These are phyloP conservation scores for Phyto melanocephala DNA, from an alignment of 2,888 invertebrate genomes.

Conservation along the genomic window DNA sequence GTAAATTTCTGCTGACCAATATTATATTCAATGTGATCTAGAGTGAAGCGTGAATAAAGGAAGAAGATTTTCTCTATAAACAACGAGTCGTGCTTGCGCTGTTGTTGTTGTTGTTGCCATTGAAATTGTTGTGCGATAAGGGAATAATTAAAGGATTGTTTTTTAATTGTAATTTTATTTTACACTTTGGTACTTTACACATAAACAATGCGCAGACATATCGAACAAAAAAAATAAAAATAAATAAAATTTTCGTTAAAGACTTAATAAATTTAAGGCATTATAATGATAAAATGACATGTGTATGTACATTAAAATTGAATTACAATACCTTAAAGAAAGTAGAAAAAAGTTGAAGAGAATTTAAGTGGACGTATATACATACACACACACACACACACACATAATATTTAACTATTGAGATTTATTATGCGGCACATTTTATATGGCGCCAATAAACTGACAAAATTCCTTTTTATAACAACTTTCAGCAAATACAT, in stretches of 20 bases:
- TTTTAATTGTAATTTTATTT: constrained; percentile 65
- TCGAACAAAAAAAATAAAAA: background rate
- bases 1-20: constrained; percentile 54
- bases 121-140: constrained; percentile 52
- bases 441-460: too few species aligned
- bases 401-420: background rate
- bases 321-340: background rate
- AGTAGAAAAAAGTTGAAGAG: too few species aligned
- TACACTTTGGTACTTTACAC: constrained; percentile 59
- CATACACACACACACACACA: too few species aligned
- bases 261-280: background rate
- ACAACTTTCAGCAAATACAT: too few species aligned
- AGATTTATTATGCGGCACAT: too few species aligned
- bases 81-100: constrained; percentile 48
- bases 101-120: constrained; percentile 25
- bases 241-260: constrained; percentile 6
- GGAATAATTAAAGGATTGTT: constrained; percentile 63
- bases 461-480: too few species aligned
- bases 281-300: background rate
- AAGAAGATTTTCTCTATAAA: constrained; percentile 20
- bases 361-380: too few species aligned
- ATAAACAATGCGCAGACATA: constrained; percentile 30
- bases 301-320: background rate
- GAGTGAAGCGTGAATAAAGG: constrained; percentile 10
- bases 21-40: constrained; percentile 21